A percentile compares a stretch with the other conserved stretches of the same genome.
Evolutionary conservation across 2,797 vertebrate species (phyloP).

Genomic region (Typhlichthys eigenmanni): DNA sequence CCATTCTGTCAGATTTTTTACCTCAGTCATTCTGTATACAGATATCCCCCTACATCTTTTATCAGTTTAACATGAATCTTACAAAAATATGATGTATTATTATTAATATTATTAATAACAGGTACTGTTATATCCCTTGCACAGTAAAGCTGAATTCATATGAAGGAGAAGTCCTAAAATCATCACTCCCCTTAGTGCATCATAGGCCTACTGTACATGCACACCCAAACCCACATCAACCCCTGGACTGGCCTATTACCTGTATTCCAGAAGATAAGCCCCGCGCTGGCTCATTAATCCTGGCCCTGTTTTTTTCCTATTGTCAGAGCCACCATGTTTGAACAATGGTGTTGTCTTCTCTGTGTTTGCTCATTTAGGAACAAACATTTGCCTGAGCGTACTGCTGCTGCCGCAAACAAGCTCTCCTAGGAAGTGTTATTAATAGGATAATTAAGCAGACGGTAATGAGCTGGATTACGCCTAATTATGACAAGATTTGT

Average conservation of each 20-base stretch:
- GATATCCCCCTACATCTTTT: too few relatives aligned
- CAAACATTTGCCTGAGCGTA: conserved; percentile 96
- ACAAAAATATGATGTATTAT: too few relatives aligned
- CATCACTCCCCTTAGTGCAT: too few relatives aligned
- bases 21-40: too few relatives aligned
- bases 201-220: conserved; percentile 6
- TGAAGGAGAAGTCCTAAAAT: too few relatives aligned
- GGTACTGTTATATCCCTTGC: too few relatives aligned
- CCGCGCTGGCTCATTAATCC: conserved; percentile 72
- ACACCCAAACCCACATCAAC: conserved; percentile 12
- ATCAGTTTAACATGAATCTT: too few relatives aligned
- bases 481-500: conserved; percentile 99
- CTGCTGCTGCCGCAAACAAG: conserved; percentile 80
- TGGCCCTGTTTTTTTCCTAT: conserved; percentile 61
- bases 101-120: too few relatives aligned
- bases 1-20: too few relatives aligned
- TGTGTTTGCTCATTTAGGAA: conserved; percentile 97
- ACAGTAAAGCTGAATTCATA: too few relatives aligned
- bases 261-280: conserved; percentile 53
- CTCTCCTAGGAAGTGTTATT: conserved; percentile 97
- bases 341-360: conserved; percentile 89
- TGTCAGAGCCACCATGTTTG: conserved; percentile 78
- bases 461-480: conserved; percentile 98
- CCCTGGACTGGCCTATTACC: conserved; percentile 35
- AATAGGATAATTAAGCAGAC: conserved; percentile 98